Percentiles rank a stretch among this genome's conserved stretches.
Conservation (phyloP, 2,113 vertebrate genomes). For the Fregata magnificens region DNA sequence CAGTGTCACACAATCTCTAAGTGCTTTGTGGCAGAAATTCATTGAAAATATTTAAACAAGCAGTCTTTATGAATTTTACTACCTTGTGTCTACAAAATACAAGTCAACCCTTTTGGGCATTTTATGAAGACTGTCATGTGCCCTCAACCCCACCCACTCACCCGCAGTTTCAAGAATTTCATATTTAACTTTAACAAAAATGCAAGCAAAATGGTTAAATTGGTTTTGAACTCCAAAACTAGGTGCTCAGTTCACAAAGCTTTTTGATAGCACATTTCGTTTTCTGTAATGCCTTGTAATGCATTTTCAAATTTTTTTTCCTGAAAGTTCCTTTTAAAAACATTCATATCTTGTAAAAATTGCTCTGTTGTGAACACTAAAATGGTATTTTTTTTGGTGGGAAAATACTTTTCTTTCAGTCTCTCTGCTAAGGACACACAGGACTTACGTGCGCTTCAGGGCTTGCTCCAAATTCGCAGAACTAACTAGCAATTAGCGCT, state of each 20-base stretch:
- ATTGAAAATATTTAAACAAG: neutral
- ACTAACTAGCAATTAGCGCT: neutral
- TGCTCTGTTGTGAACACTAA: neutral
- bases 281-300: neutral
- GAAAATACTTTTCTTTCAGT: neutral
- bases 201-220: neutral
- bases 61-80: neutral
- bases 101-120: neutral
- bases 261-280: neutral
- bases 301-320: neutral
- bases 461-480: neutral
- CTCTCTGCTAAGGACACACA: neutral
- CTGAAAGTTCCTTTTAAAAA: neutral
- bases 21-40: neutral
- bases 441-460: neutral
- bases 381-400: neutral
- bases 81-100: neutral
- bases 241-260: neutral
- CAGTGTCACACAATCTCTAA: neutral
- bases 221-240: neutral
- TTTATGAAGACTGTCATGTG: neutral
- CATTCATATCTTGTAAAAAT: accelerated
- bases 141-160: neutral
- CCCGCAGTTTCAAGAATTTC: neutral
- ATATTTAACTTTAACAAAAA: neutral